A percentile compares a stretch with the other conserved stretches of the same genome.
Conservation (phyloP, 1,140 invertebrate species). For the Zaprionus capensis region DNA sequence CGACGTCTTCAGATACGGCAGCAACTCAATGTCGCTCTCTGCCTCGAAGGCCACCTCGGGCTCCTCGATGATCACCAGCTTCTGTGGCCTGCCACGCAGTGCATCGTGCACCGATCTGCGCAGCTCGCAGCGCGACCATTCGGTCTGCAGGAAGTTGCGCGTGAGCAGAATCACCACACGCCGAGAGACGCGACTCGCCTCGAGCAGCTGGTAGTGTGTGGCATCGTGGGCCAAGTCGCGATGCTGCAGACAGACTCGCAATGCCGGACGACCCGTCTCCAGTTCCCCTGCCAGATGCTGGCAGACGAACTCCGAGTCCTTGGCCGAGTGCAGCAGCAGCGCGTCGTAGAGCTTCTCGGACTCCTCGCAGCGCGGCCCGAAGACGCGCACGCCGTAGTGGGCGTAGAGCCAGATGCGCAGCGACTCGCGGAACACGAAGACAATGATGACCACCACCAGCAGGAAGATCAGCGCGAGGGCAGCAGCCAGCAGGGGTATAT, state of each 20-base stretch:
- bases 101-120: conserved; percentile 93
- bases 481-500: conserved; percentile 92
- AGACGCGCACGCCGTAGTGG: conserved; percentile 92
- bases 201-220: conserved; percentile 89
- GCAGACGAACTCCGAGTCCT: conserved; percentile 95
- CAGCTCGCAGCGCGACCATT: conserved; percentile 94
- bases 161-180: conserved; percentile 91
- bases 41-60: conserved; percentile 90
- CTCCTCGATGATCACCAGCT: conserved; percentile 93
- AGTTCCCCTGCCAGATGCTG: conserved; percentile 92
- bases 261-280: conserved; percentile 89
- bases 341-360: conserved; percentile 95
- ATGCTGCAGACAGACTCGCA: conserved; percentile 94
- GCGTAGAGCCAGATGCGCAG: conserved; percentile 94
- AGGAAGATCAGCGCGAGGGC: conserved; percentile 90
- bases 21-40: conserved; percentile 93
- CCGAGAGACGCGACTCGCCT: conserved; percentile 93
- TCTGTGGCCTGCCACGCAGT: conserved; percentile 90
- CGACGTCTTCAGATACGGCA: conserved; percentile 94
- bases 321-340: conserved; percentile 95
- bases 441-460: conserved; percentile 89
- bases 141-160: conserved; percentile 92
- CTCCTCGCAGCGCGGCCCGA: conserved; percentile 88
- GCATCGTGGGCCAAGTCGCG: conserved; percentile 88
- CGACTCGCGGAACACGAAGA: conserved; percentile 93